Evolutionary conservation across 37 sponge, comb jelly and placozoan genomes (phyloP), one percentile per base, ranked within the genome.

Genomic region (Spongilla lacustris): DNA sequence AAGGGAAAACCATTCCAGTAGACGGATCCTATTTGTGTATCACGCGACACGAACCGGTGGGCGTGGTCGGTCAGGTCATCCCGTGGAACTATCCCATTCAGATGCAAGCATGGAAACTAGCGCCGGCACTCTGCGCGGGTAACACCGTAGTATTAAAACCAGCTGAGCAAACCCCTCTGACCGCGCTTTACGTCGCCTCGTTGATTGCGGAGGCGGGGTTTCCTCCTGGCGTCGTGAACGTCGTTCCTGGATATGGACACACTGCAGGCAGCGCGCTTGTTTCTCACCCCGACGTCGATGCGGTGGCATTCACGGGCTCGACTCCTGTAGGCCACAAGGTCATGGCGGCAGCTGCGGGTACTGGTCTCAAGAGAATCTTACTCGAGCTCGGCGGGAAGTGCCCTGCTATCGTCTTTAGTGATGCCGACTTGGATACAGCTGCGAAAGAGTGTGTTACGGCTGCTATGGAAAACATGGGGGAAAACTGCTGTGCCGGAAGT

Each of bases 361-460:
- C 87, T 66, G 96, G 96, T 81, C 84, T 98, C 78, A 98, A 98
- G 81, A 77, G 86, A 10, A 93, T 98, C 50, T 96, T 96, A 58
- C 87, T 98, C n/a, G 96, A 98, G 77, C 88, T 98, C 48, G 98
- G 98, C 19, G 98, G 98, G n/a, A 98, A 98, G 90, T 94, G 95
- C 74, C 98, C 98, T 6, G 92, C 90, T 78, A 92, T 98, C 26
- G 78, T 98, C 23, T 86, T 98, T 58, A 95, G 80, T 23, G 98
- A 98, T 73, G 95, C 97, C 50, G 96, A 98, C 79, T 32, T 98
- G 67, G 95, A 96, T 30, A 69, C 90, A n/a, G 98, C 98, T 23
- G 96, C 96, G 22, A 90, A 92, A 69, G 83, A 48, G 37, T 88
- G 93, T 31, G 93, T 96, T 79, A 77, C 75, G 80, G 96, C 90